Percentiles rank a stretch among this genome's conserved stretches.
These are phyloP conservation scores for Tragelaphus oryx DNA, from an alignment of 2,797 vertebrate species.

Conservation along the genomic window DNA sequence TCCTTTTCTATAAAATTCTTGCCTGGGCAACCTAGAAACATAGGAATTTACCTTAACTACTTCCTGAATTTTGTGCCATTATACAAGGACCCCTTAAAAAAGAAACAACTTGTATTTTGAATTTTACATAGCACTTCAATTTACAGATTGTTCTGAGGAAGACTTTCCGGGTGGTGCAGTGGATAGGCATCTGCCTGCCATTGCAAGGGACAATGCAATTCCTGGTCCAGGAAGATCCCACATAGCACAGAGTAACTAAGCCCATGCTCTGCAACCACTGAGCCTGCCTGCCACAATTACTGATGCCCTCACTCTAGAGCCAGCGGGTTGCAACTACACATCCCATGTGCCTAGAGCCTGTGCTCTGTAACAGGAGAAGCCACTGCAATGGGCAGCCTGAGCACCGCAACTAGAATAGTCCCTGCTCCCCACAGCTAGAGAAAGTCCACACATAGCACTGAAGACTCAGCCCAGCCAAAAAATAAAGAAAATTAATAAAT, in stretches of 20 bases:
- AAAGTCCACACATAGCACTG: fast-evolving
- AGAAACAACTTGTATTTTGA: background rate
- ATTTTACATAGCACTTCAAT: background rate
- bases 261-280: too few relatives aligned
- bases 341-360: background rate
- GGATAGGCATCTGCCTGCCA: background rate
- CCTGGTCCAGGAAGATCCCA: background rate
- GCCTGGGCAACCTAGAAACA: background rate
- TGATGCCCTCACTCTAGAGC: background rate
- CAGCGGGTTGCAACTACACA: background rate
- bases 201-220: background rate
- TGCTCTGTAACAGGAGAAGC: background rate
- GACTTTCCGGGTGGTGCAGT: background rate
- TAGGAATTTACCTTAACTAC: background rate
- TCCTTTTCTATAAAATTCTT: background rate
- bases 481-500: background rate
- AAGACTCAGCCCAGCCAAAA: background rate
- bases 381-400: background rate
- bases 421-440: background rate
- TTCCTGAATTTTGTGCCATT: background rate
- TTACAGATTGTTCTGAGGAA: background rate
- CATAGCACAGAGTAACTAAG: background rate
- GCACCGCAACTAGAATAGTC: fast-evolving
- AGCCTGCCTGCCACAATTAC: background rate
- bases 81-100: background rate